Base-by-base conservation (phyloP, 2,797 vertebrate genomes). In the Mus spretus region DNA sequence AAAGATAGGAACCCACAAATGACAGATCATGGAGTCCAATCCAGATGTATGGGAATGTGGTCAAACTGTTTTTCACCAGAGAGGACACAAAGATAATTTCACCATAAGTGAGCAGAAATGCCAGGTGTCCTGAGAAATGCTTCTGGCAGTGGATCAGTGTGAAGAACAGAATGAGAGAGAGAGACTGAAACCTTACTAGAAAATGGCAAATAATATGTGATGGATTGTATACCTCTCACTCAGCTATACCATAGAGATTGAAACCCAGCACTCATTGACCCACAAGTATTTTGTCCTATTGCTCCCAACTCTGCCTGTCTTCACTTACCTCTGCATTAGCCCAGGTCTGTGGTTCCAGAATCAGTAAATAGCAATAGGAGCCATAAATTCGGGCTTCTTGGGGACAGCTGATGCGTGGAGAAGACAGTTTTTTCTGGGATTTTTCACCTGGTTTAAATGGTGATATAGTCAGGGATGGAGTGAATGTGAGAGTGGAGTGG, bases 101-200 rank as follows among this genome's bases (percentile, higher is more conserved):
- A 20, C 4, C 6, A 4, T 1, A 40, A 65, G 15, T 90, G 37
- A 97, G 82, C 34, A 97, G 82, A 87, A 95, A 96, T 0, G 24
- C 83, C 0, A 95, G 31, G 26, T 74, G 55, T 78, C 96, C 96
- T 0, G 75, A 89, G 3, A 31, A 4, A 24, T 24, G 14, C 31
- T 86, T 97, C 70, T 97, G 89, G 31, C 94, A 97, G 37, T 44
- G 14, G n/a, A 94, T 6, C 96, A 96, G 59, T 61, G 44, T 19
- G 47, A 37, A 5, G 75, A 34, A 86, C 14, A 93, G 7, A 75
- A 3, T 4, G 47, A 47, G 47, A 47, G 47, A 47, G 28, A 26
- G 15, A 65, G 63, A 31, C 31, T 72, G 44, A 95, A 34, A 47
- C 0, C 3, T 13, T 61, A 26, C 11, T 19, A 0, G 15, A 1